Evolutionary conservation across 1,140 invertebrate genomes (phyloP), one percentile per base, ranked within the genome.

Genomic region (Spodoptera frugiperda): DNA sequence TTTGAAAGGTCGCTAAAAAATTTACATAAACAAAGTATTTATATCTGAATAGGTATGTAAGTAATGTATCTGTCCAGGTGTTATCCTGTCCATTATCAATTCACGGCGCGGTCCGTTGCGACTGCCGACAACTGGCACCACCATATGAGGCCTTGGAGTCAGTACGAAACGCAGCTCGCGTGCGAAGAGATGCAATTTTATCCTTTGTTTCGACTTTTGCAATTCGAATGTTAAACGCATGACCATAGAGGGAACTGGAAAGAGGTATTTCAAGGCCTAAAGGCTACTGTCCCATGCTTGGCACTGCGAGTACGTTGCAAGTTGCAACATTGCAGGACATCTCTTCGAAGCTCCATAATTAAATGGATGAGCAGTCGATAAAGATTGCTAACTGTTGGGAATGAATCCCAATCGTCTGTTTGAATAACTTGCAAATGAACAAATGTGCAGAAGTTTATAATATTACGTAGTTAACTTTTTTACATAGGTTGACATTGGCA

Each of bases 41-140:
- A 57, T 57, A 67, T 67, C 44, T 67, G 49, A 54, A 70, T 54
- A 33, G 10, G 15, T 48, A 53, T 15, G 44, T 54, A 19, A 55
- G 61, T 76, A 46, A 33, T 49, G 80, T 79, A 55, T 25, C 78
- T 71, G 59, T 49, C 82, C 89, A 89, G 85, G 86, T 91, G 88
- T 87, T 88, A 90, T 89, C 87, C 86, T 85, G 82, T 80, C 61
- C 67, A 87, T 90, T 90, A 89, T 84, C 82, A 87, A 86, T 89
- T 86, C 88, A 78, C 57, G 51, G 61, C 83, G 78, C 82, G 84
- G 78, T 77, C 78, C 74, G 44, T 46, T 25, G 54, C 59, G 46
- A 46, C 49, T 39, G 21, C 14, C 48, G 76, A 67, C 73, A 78
- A 63, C 76, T 57, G 67, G 74, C 57, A 65, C 53, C 67, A 63